Base-by-base conservation (phyloP, 1,140 invertebrate species). In the Branchinecta lynchi region DNA sequence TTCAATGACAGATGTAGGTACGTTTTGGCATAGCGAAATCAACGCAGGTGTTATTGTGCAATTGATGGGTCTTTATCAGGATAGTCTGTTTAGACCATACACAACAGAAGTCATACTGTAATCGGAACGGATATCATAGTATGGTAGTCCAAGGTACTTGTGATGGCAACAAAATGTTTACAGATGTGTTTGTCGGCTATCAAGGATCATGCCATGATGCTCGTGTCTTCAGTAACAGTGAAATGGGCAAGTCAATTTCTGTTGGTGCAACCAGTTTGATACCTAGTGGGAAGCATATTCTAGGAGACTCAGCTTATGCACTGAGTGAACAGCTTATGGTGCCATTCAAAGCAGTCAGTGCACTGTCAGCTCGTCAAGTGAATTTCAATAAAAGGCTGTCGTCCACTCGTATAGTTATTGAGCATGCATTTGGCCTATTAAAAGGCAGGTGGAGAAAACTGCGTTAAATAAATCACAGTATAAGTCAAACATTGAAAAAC, bases 201-300 rank as follows among this genome's bases (percentile, higher is more conserved):
- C 51, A 2, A 60, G 51, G 51, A 12, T 60, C 51, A 15, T 15
- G 17, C 17, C 12, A 20, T 60, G 17, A 60, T 60, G 51, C 51
- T 6, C 12, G 12, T 12, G 51, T 60, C 17, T 60, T 60, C 51
- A 12, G 12, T 12, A 60, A 20, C 12, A 60, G 51, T 60, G 17
- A 20, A 20, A 20, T 60, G 3, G 51, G 51, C 12, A 12, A 60
- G 51, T 15, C 12, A 60, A 60, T 60, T 20, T 15, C 17, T 20
- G 12, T 60, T 12, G 17, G 17, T 60, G 12, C 12, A 20, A 60
- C 51, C 12, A 20, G 6, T 15, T 60, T 60, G 51, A 20, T 60
- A 60, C 51, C 51, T 15, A 60, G 51, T 60, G 51, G 51, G 51
- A 60, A 60, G 51, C 51, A 60, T 6, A 60, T 60, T 15, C 51